These are phyloP conservation scores for Heterodera filipjevi DNA, from an alignment of 2,888 invertebrate species.

Conservation along the genomic window DNA sequence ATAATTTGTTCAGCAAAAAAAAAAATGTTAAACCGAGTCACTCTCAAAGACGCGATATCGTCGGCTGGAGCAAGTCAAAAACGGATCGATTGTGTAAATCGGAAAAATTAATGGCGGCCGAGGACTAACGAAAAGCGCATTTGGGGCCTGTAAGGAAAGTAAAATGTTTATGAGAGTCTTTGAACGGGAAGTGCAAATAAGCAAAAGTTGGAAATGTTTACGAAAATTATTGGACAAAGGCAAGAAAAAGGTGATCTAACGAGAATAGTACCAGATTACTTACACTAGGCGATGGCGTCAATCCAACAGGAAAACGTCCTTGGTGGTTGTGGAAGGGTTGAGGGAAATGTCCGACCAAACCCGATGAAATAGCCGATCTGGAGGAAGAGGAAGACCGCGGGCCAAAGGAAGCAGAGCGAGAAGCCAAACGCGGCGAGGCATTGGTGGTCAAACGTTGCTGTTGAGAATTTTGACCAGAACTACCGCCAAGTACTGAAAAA, in stretches of 20 bases:
- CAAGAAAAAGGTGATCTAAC: no score
- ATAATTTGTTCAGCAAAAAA: neutral
- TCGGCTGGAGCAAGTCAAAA: slow-evolving; percentile 27
- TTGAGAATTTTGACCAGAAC: neutral
- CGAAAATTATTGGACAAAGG: no score
- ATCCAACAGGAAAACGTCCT: neutral
- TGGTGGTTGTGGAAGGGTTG: neutral
- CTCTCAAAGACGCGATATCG: slow-evolving; percentile 19
- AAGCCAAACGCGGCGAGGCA: neutral
- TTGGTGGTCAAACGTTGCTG: neutral
- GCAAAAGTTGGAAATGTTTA: no score
- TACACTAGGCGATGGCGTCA: neutral
- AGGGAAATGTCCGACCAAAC: neutral
- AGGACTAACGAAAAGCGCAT: slow-evolving; percentile 33
- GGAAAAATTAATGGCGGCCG: slow-evolving; percentile 28
- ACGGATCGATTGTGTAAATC: slow-evolving; percentile 29
- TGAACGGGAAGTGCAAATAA: no score
- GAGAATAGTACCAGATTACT: no score
- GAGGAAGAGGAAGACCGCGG: neutral
- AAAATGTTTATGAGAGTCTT: no score
- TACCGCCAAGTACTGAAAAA: neutral
- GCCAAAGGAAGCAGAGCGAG: neutral
- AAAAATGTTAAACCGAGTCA: slow-evolving; percentile 10
- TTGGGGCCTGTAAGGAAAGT: slow-evolving; percentile 24
- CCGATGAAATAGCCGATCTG: neutral